Evolutionary conservation across 1,140 invertebrate species (phyloP).

Genomic region (Pachypeltis micranthus): DNA sequence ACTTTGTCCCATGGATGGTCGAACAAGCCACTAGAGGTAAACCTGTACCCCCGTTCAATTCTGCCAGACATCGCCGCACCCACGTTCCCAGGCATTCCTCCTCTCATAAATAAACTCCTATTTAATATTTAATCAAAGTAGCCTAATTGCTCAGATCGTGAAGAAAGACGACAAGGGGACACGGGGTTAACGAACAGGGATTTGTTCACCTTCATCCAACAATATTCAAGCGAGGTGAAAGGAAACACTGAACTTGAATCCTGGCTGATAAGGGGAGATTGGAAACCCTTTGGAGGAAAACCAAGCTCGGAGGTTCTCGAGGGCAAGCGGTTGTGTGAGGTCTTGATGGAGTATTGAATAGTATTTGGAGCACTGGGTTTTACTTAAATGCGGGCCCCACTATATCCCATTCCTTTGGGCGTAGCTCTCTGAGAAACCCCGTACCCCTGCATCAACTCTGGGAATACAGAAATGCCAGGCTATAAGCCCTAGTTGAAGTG

Average conservation of each 20-base stretch:
- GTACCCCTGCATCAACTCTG: constrained; percentile 34
- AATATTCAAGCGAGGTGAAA: too few relatives aligned
- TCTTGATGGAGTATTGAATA: constrained; percentile 89
- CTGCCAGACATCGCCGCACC: constrained; percentile 23
- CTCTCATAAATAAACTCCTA: constrained; percentile 30
- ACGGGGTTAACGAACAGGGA: too few relatives aligned
- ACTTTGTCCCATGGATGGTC: constrained; percentile 62
- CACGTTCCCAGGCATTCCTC: constrained; percentile 32
- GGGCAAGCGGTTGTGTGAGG: constrained; percentile 54
- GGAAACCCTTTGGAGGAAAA: constrained; percentile 80
- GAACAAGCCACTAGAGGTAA: constrained; percentile 45
- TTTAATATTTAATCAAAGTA: constrained; percentile 24
- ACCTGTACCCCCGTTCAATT: constrained; percentile 34
- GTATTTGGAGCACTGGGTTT: constrained; percentile 94
- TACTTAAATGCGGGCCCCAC: constrained; percentile 78
- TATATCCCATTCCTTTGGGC: constrained; percentile 51
- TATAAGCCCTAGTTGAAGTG: constrained; percentile 12
- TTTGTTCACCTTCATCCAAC: too few relatives aligned
- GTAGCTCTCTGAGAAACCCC: constrained; percentile 30
- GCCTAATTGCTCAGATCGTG: constrained; percentile 39
- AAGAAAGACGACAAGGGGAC: too few relatives aligned
- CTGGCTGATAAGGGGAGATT: constrained; percentile 58
- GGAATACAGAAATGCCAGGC: constrained; percentile 32
- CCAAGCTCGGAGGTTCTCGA: constrained; percentile 75
- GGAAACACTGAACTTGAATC: constrained; percentile 71